These are phyloP conservation scores for Cercopithecus neglectus DNA, from an alignment of 2,797 vertebrate genomes.

Conservation along the genomic window DNA sequence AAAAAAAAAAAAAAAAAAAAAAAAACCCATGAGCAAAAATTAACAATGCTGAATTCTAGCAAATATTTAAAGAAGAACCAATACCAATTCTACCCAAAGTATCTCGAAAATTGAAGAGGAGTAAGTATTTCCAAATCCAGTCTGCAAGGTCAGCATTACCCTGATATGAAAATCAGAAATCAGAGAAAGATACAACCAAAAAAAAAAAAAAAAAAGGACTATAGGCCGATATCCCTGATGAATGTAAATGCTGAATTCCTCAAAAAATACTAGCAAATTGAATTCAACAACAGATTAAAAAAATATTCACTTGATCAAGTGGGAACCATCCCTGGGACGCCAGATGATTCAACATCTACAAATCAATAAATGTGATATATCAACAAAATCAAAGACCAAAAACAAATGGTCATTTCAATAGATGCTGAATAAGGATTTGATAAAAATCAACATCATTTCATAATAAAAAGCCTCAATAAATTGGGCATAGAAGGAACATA, in stretches of 20 bases:
- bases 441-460: not conserved
- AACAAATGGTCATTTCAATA: not conserved
- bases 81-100: not conserved
- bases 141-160: not conserved
- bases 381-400: not conserved
- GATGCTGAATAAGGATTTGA: not conserved
- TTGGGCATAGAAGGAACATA: not conserved
- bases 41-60: not conserved
- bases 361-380: not conserved
- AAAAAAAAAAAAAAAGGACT: not conserved
- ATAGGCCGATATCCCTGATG: not conserved
- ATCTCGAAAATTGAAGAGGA: not conserved
- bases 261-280: not conserved
- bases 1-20: not conserved
- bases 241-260: not conserved
- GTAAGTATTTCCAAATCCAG: not conserved
- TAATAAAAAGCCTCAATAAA: not conserved
- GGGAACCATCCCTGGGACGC: not conserved
- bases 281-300: not conserved
- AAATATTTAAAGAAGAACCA: not conserved
- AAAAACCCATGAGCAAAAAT: not conserved
- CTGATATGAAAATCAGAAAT: not conserved
- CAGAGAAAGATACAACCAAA: not conserved
- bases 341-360: not conserved
- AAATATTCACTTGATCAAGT: not conserved